Percentiles rank a stretch among this genome's conserved stretches.
These are phyloP conservation scores for Rhopalosiphum padi DNA, from an alignment of 1,140 invertebrate species.

Conservation along the genomic window DNA sequence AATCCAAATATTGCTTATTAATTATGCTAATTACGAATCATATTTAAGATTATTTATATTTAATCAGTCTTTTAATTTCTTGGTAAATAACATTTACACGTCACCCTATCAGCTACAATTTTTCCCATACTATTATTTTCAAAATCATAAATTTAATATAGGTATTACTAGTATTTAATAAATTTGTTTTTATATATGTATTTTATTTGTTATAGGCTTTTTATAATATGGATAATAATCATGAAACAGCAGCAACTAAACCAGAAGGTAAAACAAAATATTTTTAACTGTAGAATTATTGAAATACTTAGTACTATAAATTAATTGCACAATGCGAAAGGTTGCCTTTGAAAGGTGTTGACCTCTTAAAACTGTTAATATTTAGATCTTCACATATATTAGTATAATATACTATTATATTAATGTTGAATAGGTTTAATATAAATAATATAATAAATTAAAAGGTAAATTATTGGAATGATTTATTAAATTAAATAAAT, in stretches of 20 bases:
- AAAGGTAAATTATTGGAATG: not conserved
- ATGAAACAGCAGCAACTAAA: not conserved
- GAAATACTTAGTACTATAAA: not conserved
- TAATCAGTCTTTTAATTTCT: not conserved
- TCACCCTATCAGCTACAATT: not conserved
- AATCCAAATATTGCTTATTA: not conserved
- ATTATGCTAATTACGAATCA: not conserved
- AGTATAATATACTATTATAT: not conserved
- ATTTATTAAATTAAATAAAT: not conserved
- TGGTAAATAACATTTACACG: not conserved
- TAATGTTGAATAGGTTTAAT: not conserved
- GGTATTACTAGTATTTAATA: not conserved
- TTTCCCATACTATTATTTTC: not conserved
- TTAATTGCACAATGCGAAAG: not conserved
- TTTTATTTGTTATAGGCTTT: not conserved
- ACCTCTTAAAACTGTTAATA: not conserved
- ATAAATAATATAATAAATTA: not conserved
- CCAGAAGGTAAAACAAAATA: slow-evolving; percentile 25
- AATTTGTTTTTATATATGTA: not conserved
- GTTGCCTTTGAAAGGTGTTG: not conserved
- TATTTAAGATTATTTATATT: not conserved
- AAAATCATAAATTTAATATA: not conserved
- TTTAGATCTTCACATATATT: not conserved
- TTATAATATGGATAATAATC: slow-evolving; percentile 43
- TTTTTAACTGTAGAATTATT: not conserved